Evolutionary conservation across 2,797 vertebrate genomes (phyloP), one percentile per base, ranked within the genome.

Genomic region (Coilia nasus): DNA sequence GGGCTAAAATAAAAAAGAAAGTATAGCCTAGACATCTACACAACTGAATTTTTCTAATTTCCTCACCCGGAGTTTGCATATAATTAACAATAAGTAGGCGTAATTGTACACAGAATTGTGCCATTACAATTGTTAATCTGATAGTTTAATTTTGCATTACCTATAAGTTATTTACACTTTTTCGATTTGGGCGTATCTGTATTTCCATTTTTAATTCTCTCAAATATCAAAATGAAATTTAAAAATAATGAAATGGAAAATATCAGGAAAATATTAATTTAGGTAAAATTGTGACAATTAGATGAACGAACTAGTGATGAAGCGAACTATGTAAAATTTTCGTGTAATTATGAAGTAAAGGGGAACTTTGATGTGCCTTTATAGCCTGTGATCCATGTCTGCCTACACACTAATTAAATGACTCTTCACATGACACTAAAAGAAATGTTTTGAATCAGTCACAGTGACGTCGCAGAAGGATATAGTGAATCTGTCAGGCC

Each of bases 1-100:
- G 19, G 7, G 6, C 17, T 31, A 0, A 0, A 78, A 85, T 10
- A 11, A 87, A 88, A 87, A 91, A 85, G 91, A 87, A 91, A 83
- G 64, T 54, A n/a, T 15, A 19, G 15, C 12, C 11, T 15, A 17
- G 28, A 44, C 15, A 6, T 44, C 14, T 41, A 17, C 35, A 21
- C 71, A 75, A 75, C 67, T 19, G 28, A 5, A 41, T 12, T 75
- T 6, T 14, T 12, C 50, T 54, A 14, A 10, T 54, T 54, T 54
- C 50, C 50, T 54, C 14, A 7, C 7, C 1, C 7, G 7, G 14
- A 3, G 1, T 54, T 9, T 54, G 50, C 50, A 54, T 54, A 54
- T 1, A 54, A 54, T 54, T 54, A 14, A 54, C 7, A 54, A 10
- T 54, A 54, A 54, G 1, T 41, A 41, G 50, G 50, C 50, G 2